Evolutionary conservation across 1,140 invertebrate species (phyloP).

Genomic region (Cydia pomonella): DNA sequence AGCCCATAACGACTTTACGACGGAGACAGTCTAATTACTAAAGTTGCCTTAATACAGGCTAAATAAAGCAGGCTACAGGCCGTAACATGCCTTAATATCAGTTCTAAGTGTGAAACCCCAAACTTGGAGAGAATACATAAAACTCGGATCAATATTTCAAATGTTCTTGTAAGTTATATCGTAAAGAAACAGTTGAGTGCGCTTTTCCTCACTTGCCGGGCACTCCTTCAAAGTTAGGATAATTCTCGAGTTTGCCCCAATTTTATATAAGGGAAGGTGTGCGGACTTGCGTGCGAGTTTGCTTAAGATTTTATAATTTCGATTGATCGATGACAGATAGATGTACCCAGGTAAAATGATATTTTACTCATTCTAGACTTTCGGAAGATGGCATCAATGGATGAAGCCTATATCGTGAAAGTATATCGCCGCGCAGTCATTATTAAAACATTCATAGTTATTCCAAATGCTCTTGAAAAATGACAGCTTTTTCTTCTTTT

Average conservation of each 20-base stretch:
- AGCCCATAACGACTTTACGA: constrained; percentile 31
- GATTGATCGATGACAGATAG: neutral
- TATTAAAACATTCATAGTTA: too few relatives aligned
- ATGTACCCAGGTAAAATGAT: too few relatives aligned
- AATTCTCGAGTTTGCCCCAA: constrained; percentile 56
- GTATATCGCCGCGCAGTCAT: too few relatives aligned
- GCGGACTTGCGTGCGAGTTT: neutral
- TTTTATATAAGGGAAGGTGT: constrained; percentile 51
- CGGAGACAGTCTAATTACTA: constrained; percentile 31
- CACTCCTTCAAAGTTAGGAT: constrained; percentile 54
- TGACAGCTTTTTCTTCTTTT: too few relatives aligned
- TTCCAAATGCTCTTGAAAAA: too few relatives aligned
- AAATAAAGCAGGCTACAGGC: constrained; percentile 23
- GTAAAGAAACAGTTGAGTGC: constrained; percentile 67
- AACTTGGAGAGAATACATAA: constrained; percentile 41
- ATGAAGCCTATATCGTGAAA: too few relatives aligned
- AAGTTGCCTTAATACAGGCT: constrained; percentile 18
- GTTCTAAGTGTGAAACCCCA: neutral
- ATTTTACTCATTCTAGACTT: too few relatives aligned
- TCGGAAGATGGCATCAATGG: too few relatives aligned
- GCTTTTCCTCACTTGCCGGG: constrained; percentile 54
- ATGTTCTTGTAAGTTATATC: constrained; percentile 62
- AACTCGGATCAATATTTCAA: constrained; percentile 65
- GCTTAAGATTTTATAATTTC: neutral
- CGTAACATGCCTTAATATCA: constrained; percentile 24